These are phyloP conservation scores for Hyaena hyaena DNA, from an alignment of 2,113 vertebrate genomes.

Conservation along the genomic window DNA sequence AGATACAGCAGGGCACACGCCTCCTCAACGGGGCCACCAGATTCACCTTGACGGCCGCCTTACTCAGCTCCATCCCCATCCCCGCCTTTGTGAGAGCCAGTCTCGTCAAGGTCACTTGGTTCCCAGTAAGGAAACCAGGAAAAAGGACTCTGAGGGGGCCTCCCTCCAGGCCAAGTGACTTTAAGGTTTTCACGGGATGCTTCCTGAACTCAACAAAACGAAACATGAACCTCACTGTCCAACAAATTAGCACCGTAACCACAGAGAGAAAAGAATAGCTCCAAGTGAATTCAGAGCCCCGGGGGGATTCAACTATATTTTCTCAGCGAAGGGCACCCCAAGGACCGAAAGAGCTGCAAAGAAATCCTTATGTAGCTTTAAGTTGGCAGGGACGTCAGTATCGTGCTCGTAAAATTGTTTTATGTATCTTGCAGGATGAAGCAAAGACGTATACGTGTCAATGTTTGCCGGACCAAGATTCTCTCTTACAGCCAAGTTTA, in stretches of 20 bases:
- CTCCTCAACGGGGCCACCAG: background rate
- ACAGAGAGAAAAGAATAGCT: background rate
- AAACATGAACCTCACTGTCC: rapidly evolving
- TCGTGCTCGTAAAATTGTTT: background rate
- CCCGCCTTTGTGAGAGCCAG: background rate
- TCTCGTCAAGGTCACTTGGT: background rate
- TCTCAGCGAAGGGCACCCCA: background rate
- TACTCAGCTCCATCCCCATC: background rate
- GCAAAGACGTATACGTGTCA: background rate
- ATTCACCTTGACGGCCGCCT: background rate
- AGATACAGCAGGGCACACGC: background rate
- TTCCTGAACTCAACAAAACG: background rate
- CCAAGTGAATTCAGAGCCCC: background rate
- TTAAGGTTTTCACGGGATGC: background rate
- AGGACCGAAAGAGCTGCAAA: background rate
- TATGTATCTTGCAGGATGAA: background rate
- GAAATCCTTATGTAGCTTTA: rapidly evolving
- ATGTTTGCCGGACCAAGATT: background rate
- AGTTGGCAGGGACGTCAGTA: rapidly evolving
- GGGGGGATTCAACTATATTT: rapidly evolving
- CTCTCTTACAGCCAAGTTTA: background rate
- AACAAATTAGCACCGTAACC: background rate
- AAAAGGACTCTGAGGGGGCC: background rate
- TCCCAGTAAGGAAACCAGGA: background rate
- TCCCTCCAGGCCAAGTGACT: background rate